Percentiles rank a stretch among this genome's conserved stretches.
phyloP scores from a whole-genome alignment of 2,888 invertebrate genomes.

The Latheticus oryzae region DNA sequence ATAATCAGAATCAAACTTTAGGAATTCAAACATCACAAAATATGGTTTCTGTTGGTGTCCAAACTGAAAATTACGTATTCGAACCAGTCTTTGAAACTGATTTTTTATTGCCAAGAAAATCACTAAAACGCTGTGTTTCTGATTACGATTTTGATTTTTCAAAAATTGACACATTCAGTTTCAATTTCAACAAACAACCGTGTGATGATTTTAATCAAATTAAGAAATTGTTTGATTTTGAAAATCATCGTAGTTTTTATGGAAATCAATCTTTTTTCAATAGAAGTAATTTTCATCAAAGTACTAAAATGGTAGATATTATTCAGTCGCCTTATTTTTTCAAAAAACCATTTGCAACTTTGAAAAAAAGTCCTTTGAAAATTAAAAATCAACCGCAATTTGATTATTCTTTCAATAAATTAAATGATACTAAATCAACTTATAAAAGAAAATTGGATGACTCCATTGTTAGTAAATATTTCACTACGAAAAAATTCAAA shows the following conservation, averaged over 20 bases:
- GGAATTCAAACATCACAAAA: no score
- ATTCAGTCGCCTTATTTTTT: slow-evolving; percentile 19
- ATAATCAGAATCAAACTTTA: not conserved
- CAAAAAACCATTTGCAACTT: slow-evolving; percentile 19
- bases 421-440: slow-evolving; percentile 3
- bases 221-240: slow-evolving; percentile 26
- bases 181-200: slow-evolving; percentile 7
- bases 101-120: slow-evolving; percentile 18
- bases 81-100: not conserved
- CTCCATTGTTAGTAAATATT: slow-evolving; percentile 18
- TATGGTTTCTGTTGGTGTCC: slow-evolving; percentile 23
- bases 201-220: slow-evolving; percentile 9
- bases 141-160: slow-evolving; percentile 42
- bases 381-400: no score
- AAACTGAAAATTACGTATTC: no score
- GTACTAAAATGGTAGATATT: not conserved
- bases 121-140: slow-evolving; percentile 26
- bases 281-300: slow-evolving; percentile 2
- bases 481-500: slow-evolving; percentile 11
- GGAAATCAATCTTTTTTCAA: not conserved
- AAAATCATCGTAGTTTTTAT: not conserved
- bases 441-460: slow-evolving; percentile 6
- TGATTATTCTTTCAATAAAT: not conserved
- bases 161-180: slow-evolving; percentile 9
- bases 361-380: slow-evolving; percentile 1